Evolutionary conservation across 1,140 invertebrate species (phyloP).

Genomic region (Drosophila repleta): DNA sequence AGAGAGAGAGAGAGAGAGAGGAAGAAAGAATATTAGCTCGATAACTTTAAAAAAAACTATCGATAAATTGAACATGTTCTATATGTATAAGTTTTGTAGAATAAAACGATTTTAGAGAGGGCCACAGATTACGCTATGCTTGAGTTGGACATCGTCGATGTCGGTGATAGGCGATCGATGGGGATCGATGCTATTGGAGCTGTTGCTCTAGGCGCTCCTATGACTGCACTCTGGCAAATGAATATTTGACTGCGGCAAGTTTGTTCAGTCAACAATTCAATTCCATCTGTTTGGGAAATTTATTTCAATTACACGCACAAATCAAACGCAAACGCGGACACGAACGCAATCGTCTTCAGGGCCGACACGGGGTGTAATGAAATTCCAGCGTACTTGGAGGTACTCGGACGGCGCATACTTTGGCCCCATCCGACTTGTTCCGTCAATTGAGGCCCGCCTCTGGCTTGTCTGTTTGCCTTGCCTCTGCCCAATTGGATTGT

Average conservation of each 20-base stretch:
- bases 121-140: too few species aligned
- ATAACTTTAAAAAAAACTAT: too few species aligned
- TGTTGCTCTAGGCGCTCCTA: too few species aligned
- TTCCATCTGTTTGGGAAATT: constrained; percentile 21
- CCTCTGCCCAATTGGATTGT: constrained; percentile 34
- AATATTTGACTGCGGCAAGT: background rate
- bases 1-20: too few species aligned
- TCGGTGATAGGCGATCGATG: background rate
- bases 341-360: constrained; percentile 23
- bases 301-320: constrained; percentile 47
- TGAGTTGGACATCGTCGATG: too few species aligned
- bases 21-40: too few species aligned
- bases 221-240: too few species aligned
- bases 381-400: constrained; percentile 16
- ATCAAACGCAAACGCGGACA: constrained; percentile 39
- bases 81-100: too few species aligned
- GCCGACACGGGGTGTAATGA: constrained; percentile 32
- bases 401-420: constrained; percentile 22
- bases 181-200: constrained; percentile 3
- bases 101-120: too few species aligned
- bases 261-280: constrained; percentile 2
- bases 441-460: constrained; percentile 30
- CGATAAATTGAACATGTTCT: too few species aligned
- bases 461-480: background rate
- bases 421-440: constrained; percentile 1